phyloP scores from a whole-genome alignment of 92 coral and sea anemone species.

The Zoanthus sociatus region DNA sequence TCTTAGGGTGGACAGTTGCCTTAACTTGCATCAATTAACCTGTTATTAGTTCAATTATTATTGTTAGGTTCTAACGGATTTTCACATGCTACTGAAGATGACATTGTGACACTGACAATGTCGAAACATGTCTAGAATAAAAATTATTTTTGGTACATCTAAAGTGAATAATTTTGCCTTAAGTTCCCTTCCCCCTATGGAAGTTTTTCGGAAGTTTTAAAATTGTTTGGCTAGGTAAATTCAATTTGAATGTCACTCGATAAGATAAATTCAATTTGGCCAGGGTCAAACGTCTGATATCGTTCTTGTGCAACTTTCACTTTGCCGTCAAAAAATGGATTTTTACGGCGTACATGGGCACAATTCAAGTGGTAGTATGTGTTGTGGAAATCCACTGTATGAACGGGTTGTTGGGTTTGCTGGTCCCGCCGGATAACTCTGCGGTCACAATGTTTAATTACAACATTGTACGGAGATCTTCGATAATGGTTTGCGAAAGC shows the following conservation, averaged over 20 bases:
- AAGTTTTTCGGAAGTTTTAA: conserved; percentile 19
- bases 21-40: no score
- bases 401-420: conserved; percentile 22
- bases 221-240: background rate
- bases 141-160: background rate
- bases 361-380: conserved; percentile 21
- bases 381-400: conserved; percentile 29
- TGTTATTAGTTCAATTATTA: no score
- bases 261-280: conserved; percentile 12
- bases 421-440: conserved; percentile 27
- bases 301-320: conserved; percentile 11
- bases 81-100: no score
- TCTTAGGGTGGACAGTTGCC: no score
- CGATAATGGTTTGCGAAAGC: conserved; percentile 18
- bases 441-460: conserved; percentile 25
- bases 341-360: background rate
- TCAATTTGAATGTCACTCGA: conserved; percentile 9
- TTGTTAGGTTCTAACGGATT: no score
- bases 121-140: no score
- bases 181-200: background rate
- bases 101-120: no score
- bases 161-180: background rate
- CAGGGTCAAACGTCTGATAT: conserved; percentile 17
- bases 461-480: conserved; percentile 24
- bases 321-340: conserved; percentile 25